Evolutionary conservation across 37 sponge, comb jelly and placozoan species (phyloP), one percentile per base, ranked within the genome.

Genomic region (Beroe ovata): DNA sequence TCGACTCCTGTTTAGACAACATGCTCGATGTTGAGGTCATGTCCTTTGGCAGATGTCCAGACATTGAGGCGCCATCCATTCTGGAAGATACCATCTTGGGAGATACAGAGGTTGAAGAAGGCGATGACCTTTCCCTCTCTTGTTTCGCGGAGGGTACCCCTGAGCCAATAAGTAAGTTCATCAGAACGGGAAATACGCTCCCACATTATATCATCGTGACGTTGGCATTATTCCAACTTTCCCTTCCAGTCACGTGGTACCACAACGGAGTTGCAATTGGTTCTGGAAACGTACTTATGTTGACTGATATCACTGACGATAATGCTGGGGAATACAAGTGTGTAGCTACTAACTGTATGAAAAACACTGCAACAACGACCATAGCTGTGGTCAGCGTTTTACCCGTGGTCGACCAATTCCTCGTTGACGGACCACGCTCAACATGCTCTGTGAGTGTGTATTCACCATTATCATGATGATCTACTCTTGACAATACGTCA

Each of bases 291-390:
- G 25, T 19, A 18, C 69, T 66, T 34, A 66, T 30, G 8, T 34
- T 29, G 32, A 4, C 32, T 6, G 6, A 16, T 47, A 3, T 30
- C 8, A 4, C 16, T 30, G 1, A 34, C 34, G 69, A 66, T 14
- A 18, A 66, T 16, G 36, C 36, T 32, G 69, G 69, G 36, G 69
- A 66, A 37, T 66, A 66, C 16, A 30, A 19, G 11, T 66, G 69
- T 32, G 69, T 34, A 30, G 69, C 69, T 66, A 30, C 30, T 19
- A 66, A 66, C 69, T 66, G 69, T 30, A 66, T 32, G 69, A 66
- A 18, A 34, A 66, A 25, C 36, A 32, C 25, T 29, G 69, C 34
- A 4, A 47, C 11, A 11, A 47, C 6, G 54, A 47, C 54, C 11
- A 47, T 47, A 16, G 54, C 54, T 47, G 54, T 47, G 6, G 54